Base-by-base conservation (phyloP, 2,113 vertebrate species). In the Illadopsis cleaveri region DNA sequence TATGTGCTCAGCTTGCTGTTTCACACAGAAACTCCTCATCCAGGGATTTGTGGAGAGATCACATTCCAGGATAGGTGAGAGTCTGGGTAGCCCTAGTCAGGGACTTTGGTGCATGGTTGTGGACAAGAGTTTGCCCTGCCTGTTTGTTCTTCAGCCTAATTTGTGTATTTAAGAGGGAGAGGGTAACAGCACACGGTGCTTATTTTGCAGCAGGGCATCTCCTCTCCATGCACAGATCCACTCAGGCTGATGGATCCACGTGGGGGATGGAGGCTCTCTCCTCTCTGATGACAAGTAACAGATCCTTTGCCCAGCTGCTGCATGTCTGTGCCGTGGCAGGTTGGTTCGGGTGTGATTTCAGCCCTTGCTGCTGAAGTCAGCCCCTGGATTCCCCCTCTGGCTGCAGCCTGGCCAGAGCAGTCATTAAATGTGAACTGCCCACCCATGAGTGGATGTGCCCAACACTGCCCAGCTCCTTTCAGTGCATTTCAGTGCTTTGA, bases 211-310 rank as follows among this genome's bases (percentile, higher is more conserved):
- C 53, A 83, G 64, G 50, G 68, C 62, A 48, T 60, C n/a, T 71
- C 18, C 40, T 50, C 33, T 73, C 42, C 22, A 0, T 51, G 60
- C 23, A 13, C 27, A 50, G 47, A 24, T 20, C 15, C 37, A 9
- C 33, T 19, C 0, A 0, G 62, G 58, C 58, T 58, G 73, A 14
- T 51, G 40, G 37, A 37, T 37, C 50, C 31, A 35, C 3, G 0
- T 13, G 6, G 21, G 25, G 18, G 27, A 9, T 0, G 2, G n/a
- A 62, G 65, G 21, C 38, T 71, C 27, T 66, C 28, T 71, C 11
- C n/a, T 91, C 64, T 61, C 68, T 45, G 68, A 24, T 4, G 5
- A 11, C 47, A 38, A 54, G 38, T 15, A 16, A 4, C 33, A 90
- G 68, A 68, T 24, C 28, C 69, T 54, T 79, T 8, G 16, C 33